phyloP scores from a whole-genome alignment of 2,113 vertebrate genomes.

The Paralichthys olivaceus region DNA sequence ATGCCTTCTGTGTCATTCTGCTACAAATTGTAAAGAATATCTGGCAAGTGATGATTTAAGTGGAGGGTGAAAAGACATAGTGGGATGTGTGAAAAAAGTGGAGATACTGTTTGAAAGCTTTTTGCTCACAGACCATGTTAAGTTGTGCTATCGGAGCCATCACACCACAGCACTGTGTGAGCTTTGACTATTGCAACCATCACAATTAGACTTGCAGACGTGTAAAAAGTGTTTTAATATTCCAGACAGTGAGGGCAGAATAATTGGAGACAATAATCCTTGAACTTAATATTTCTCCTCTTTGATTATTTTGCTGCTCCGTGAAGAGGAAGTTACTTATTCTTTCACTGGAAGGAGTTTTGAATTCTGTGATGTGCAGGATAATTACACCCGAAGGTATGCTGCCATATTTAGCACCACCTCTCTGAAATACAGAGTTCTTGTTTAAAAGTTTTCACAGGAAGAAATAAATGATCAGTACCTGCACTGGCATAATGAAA shows the following conservation, averaged over 20 bases:
- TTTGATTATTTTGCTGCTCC: conserved; percentile 14
- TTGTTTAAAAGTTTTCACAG: conserved; percentile 23
- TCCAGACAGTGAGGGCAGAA: neutral
- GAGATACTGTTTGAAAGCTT: neutral
- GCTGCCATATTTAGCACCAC: conserved; percentile 16
- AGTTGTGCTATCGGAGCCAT: neutral
- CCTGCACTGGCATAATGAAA: conserved; percentile 38
- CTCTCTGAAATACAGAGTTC: conserved; percentile 14
- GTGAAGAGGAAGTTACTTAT: neutral
- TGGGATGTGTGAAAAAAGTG: no score
- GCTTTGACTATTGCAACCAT: conserved; percentile 7
- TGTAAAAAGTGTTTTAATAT: conserved; percentile 6
- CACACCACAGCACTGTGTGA: neutral
- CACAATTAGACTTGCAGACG: conserved; percentile 18
- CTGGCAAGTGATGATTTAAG: no score
- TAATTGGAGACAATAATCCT: conserved; percentile 43
- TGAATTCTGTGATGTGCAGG: conserved; percentile 17
- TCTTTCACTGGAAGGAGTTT: conserved; percentile 14
- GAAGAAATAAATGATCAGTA: conserved; percentile 7
- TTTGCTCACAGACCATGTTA: neutral
- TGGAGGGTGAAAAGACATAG: no score
- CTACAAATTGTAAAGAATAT: no score
- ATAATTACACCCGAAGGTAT: conserved; percentile 45
- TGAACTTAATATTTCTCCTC: conserved; percentile 26
- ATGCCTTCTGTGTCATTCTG: no score